Conservation (phyloP, 2,888 invertebrate species). For the Morinoia aosen region DNA sequence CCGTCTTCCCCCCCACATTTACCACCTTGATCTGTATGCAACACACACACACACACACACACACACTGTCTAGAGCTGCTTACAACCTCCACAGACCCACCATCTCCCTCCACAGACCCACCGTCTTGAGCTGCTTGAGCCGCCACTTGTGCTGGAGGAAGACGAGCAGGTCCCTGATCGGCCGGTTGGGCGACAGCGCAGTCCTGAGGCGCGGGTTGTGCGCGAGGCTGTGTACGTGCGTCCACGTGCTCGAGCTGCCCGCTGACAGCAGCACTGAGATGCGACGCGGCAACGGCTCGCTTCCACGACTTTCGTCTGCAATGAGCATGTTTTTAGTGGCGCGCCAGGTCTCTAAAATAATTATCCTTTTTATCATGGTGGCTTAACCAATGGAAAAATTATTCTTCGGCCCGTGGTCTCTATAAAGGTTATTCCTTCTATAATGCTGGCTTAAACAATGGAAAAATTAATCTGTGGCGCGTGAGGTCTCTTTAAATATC, state of each 20-base stretch:
- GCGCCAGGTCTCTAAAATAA: background rate
- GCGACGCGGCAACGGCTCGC: slow-evolving; percentile 82
- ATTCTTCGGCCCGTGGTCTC: too few species aligned
- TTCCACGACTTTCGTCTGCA: slow-evolving; percentile 68
- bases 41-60: too few species aligned
- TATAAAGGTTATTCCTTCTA: too few species aligned
- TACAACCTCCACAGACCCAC: background rate
- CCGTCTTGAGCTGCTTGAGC: slow-evolving; percentile 38
- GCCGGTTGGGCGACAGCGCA: slow-evolving; percentile 81
- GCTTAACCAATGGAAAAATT: too few species aligned
- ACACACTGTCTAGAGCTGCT: background rate
- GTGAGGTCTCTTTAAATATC: background rate
- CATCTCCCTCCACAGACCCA: background rate
- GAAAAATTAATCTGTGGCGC: too few species aligned
- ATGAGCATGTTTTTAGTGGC: background rate
- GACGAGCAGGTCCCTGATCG: slow-evolving; percentile 80
- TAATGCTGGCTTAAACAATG: too few species aligned
- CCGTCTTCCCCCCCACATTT: too few species aligned
- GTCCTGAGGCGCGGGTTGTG: slow-evolving; percentile 90
- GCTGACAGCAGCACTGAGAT: slow-evolving; percentile 84
- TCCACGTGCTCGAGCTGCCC: slow-evolving; percentile 84
- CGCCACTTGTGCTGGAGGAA: slow-evolving; percentile 86
- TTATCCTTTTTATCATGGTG: background rate
- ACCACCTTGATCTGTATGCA: too few species aligned
- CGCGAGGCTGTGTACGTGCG: slow-evolving; percentile 85